Evolutionary conservation across 2,888 invertebrate species (phyloP).

Genomic region (Ophion slaviceki): DNA sequence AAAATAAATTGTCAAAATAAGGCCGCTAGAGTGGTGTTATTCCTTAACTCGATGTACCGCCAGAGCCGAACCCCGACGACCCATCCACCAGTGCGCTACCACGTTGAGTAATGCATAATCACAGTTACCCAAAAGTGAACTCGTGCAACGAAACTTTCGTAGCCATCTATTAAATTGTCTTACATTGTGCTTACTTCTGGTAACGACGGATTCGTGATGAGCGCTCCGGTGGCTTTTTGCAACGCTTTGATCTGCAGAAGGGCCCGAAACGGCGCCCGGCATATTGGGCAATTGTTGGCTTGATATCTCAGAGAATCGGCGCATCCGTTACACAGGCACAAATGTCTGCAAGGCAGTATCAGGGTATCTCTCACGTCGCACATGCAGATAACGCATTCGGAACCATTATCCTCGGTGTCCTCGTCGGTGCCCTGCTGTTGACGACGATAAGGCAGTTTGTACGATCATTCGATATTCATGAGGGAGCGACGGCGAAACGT

Average conservation of each 20-base stretch:
- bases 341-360: constrained; percentile 97
- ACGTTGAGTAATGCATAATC: not conserved
- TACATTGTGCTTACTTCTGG: constrained; percentile 86
- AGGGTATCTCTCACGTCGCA: constrained; percentile 98
- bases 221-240: constrained; percentile 88
- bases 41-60: too few species aligned
- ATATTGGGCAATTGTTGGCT: constrained; percentile 99
- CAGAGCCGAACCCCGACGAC: too few species aligned
- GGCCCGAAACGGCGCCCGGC: constrained; percentile 99
- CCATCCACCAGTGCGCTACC: not conserved
- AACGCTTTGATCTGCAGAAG: constrained; percentile 97
- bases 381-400: constrained; percentile 99
- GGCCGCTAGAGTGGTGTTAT: too few species aligned
- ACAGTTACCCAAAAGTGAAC: not conserved
- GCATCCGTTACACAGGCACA: constrained; percentile 98
- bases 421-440: constrained; percentile 88
- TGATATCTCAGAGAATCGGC: constrained; percentile 98
- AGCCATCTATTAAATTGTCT: not conserved
- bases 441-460: constrained; percentile 39
- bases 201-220: constrained; percentile 84
- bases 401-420: constrained; percentile 96
- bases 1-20: too few species aligned
- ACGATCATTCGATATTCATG: not conserved
- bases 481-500: not conserved
- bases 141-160: too few species aligned